Percentiles rank a stretch among this genome's conserved stretches.
phyloP scores from a whole-genome alignment of 2,888 invertebrate species.

The Cephus nigrinus region DNA sequence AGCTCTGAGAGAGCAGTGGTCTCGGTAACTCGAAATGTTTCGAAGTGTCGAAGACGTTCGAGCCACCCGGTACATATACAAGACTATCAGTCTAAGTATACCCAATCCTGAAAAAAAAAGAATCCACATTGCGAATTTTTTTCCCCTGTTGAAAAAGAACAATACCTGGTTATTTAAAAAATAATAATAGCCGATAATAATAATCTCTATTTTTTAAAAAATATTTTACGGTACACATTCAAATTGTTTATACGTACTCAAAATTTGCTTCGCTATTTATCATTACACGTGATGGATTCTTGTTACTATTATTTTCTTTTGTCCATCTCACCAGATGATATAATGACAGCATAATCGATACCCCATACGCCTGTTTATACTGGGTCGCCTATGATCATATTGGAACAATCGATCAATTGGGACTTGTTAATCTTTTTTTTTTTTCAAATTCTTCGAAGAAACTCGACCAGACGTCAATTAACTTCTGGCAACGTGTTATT shows the following conservation, averaged over 20 bases:
- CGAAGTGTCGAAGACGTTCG: neutral
- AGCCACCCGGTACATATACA: too few species aligned
- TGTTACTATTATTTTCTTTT: neutral
- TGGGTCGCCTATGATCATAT: neutral
- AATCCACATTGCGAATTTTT: neutral
- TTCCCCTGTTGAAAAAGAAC: neutral
- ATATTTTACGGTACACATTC: neutral
- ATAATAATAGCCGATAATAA: too few species aligned
- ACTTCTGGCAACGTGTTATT: neutral
- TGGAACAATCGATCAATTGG: neutral
- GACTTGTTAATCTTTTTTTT: neutral
- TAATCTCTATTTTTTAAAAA: too few species aligned
- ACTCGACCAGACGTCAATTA: neutral
- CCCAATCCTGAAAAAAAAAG: neutral
- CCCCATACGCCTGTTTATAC: neutral
- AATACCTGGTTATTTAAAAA: neutral
- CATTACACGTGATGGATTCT: neutral
- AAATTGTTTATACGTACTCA: neutral
- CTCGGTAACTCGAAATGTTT: neutral
- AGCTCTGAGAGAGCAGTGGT: neutral
- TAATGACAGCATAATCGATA: neutral
- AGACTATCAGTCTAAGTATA: neutral
- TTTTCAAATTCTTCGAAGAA: neutral
- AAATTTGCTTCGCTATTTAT: neutral
- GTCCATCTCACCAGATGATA: neutral